Base-by-base conservation (phyloP, 1,140 invertebrate species). In the Microplitis mediator region DNA sequence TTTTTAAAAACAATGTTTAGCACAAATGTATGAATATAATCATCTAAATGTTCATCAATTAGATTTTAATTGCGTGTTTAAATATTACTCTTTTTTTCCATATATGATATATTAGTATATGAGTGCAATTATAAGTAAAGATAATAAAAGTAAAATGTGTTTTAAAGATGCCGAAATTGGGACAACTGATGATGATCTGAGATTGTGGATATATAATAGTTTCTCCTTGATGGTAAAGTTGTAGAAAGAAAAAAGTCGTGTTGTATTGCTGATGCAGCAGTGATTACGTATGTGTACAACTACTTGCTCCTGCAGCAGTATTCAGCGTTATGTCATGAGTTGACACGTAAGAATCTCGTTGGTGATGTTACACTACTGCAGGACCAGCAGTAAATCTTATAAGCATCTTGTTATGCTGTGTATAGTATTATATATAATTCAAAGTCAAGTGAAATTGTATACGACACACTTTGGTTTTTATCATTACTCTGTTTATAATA, bases 361-460 rank as follows among this genome's bases (percentile, higher is more conserved):
- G 35, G 45, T 36, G 69, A 51, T 65, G 62, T 71, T 45, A 52
- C 54, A 63, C 23, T 52, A 23, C 35, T 45, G 39, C 39, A 45
- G 39, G 39, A 9, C 5, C 39, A 45, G 6, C 5, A 3, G 5
- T 45, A 45, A 45, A 45, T 45, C 39, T 6, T 11, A 45, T 23
- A 23, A 23, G 5, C 31, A 31, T 14, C 4, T 31, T 45, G 60
- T 63, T 32, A 8, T 62, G 4, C 14, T 69, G 60, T 58, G 56
- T 51, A 70, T 23, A 51, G 35, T 71, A 45, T 66, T 32, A 51
- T 63, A 34, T 61, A 35, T 36, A 54, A 72, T 72, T 72, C 70
- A 72, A 72, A 72, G 70, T 72, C 70, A 72, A 72, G 51, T 72
- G 52, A 72, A 66, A 72, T 39, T 71, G n/a, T 36, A 69, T 45